These are phyloP conservation scores for Halictus ligatus DNA, from an alignment of 2,888 invertebrate species.

Conservation along the genomic window DNA sequence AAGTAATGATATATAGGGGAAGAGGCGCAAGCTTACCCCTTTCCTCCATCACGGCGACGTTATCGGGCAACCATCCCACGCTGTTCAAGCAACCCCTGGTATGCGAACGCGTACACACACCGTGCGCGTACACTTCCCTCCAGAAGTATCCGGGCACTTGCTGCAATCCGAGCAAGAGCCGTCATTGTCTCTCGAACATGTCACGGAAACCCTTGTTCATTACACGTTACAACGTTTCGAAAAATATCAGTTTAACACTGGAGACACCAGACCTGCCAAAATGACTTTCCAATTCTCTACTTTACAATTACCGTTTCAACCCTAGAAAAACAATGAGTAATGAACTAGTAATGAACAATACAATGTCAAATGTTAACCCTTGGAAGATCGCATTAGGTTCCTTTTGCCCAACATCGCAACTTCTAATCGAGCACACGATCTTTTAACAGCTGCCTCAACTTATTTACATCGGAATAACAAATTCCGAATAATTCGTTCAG, in stretches of 20 bases:
- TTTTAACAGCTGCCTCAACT: no score
- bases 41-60: constrained; percentile 52
- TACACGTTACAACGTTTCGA: no score
- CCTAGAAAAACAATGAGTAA: no score
- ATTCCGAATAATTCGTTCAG: not conserved
- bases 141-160: not conserved
- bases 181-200: not conserved
- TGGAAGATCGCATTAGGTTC: no score
- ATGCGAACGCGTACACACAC: constrained; percentile 6
- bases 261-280: no score
- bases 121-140: not conserved
- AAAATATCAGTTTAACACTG: no score
- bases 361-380: no score
- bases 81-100: constrained; percentile 23
- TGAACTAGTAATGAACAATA: no score
- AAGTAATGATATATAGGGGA: constrained; percentile 71
- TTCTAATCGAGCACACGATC: no score
- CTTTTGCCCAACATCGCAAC: no score
- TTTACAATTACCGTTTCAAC: no score
- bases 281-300: no score
- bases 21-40: constrained; percentile 58
- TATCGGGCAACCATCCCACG: constrained; percentile 52
- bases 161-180: not conserved
- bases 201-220: not conserved
- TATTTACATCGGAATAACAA: not conserved